Conservation (phyloP, 2,113 vertebrate genomes). For the Erythrolamprus reginae region DNA sequence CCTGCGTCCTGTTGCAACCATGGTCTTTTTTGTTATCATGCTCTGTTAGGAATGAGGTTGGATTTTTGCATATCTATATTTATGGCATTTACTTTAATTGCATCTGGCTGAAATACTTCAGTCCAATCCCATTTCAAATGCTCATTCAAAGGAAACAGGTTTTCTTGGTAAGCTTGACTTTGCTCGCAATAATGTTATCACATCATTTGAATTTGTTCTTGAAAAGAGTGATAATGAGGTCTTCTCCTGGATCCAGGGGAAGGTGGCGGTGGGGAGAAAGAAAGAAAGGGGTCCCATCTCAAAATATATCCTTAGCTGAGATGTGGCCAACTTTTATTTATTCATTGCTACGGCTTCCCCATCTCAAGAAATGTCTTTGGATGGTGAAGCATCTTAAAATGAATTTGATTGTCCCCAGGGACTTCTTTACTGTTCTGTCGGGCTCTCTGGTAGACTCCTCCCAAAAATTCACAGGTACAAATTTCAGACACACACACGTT, state of each 20-base stretch:
- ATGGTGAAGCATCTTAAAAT: not conserved
- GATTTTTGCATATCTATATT: not conserved
- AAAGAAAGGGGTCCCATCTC: not conserved
- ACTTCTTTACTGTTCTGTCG: too few relatives aligned
- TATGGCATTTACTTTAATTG: not conserved
- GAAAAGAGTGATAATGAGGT: not conserved
- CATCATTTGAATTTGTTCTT: not conserved
- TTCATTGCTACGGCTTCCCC: not conserved
- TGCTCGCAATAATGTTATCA: not conserved
- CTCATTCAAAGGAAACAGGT: not conserved
- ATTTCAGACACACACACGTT: too few relatives aligned
- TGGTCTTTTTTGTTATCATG: not conserved
- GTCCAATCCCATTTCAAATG: not conserved
- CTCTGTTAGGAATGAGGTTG: not conserved
- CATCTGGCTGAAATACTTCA: not conserved
- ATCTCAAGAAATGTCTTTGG: not conserved
- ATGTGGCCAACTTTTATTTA: not conserved
- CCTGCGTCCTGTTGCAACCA: not conserved
- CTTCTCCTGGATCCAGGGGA: not conserved
- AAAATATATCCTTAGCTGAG: not conserved
- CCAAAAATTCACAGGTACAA: too few relatives aligned
- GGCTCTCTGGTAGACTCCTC: too few relatives aligned
- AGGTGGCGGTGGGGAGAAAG: not conserved
- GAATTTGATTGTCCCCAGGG: not conserved
- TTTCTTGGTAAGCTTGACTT: not conserved